A percentile compares a stretch with the other conserved stretches of the same genome.
These are phyloP conservation scores for Cydia amplana DNA, from an alignment of 1,140 invertebrate genomes.

Conservation along the genomic window DNA sequence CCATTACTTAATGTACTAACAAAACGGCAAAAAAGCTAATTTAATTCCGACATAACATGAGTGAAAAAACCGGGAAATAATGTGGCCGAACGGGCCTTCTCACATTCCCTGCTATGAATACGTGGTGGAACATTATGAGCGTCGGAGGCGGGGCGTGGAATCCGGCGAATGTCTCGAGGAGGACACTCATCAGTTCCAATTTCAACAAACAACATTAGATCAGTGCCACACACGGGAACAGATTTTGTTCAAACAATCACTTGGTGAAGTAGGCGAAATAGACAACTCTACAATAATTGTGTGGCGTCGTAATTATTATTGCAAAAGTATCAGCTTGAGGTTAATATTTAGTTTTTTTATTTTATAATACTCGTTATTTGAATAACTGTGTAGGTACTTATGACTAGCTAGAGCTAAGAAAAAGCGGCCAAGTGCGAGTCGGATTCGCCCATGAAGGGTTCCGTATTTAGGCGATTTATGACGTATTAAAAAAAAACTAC, in stretches of 20 bases:
- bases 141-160: slow-evolving; percentile 37
- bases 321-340: too few species aligned
- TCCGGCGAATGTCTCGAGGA: slow-evolving; percentile 37
- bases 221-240: slow-evolving; percentile 34
- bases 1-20: slow-evolving; percentile 5
- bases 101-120: slow-evolving; percentile 41
- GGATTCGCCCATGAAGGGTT: too few species aligned
- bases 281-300: too few species aligned
- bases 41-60: slow-evolving; percentile 3
- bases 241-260: neutral
- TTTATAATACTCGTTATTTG: too few species aligned
- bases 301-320: too few species aligned
- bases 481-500: too few species aligned
- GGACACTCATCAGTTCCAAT: neutral
- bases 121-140: slow-evolving; percentile 29
- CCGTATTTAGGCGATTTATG: too few species aligned
- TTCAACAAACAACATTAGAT: neutral
- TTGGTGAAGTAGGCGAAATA: neutral
- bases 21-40: neutral
- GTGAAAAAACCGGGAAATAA: slow-evolving; percentile 5
- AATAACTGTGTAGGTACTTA: too few species aligned
- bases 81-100: slow-evolving; percentile 30
- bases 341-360: too few species aligned
- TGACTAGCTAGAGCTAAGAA: too few species aligned
- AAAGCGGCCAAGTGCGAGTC: too few species aligned